Evolutionary conservation across 2,888 invertebrate species (phyloP), one percentile per base, ranked within the genome.

Genomic region (Diloba caeruleocephala): DNA sequence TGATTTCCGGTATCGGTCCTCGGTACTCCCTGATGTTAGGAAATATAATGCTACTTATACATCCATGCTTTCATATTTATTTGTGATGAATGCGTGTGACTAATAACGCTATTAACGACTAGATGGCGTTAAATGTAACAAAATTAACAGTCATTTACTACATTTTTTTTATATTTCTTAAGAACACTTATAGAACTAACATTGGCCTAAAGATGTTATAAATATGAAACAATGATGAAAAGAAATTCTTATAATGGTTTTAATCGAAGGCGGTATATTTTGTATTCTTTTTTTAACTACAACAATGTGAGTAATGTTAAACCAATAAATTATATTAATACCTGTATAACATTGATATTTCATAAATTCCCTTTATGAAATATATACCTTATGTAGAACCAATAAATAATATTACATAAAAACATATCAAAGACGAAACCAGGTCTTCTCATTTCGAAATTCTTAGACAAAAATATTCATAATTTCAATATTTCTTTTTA

Each of bases 1-100:
- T 84, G 83, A 87, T 87, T 87, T 86, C 87, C 87, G 78, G 56
- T 14, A 65, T 67, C 76, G 59, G 59, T 70, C 66, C 60, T 59
- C 37, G 39, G 38, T 42, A 51, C 61, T 43, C 62, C 9, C 37
- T 61, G 56, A 56, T 55, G 61, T 61, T 26, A 21, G 46, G 57
- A 63, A 62, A 62, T 62, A 43, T 62, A 63, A 63, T 51, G 43
- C 62, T 36, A 43, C 46, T 36, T 38, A 48, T 31, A 62, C 45
- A 62, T 2, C 34, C 42, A 54, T 14, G 23, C 45, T 14, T 14
- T 28, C 21, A 13, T 43, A 34, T 49, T 42, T 61, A 56, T 62
- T 56, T 62, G 28, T 49, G 34, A 29, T 48, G 32, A 25, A 37
- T 15, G 19, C 25, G 13, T 38, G 34, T 0, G 15, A 15, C 38